Evolutionary conservation across 2,797 vertebrate species (phyloP).

Genomic region (Rhodeus uyekii): DNA sequence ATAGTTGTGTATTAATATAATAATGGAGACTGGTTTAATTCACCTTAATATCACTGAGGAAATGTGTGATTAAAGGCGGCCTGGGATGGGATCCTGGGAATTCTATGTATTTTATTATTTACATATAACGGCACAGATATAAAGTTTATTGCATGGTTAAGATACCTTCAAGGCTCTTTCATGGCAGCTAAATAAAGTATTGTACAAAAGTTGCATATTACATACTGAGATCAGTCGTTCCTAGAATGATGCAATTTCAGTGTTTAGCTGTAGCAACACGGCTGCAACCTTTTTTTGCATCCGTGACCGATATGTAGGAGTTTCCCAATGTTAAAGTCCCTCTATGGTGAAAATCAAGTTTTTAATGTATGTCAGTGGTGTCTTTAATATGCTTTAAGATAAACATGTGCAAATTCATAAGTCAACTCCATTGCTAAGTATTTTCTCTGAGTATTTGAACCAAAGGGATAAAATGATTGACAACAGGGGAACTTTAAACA

Average conservation of each 20-base stretch:
- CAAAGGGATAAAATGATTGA: too few relatives aligned
- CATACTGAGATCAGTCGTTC: not conserved
- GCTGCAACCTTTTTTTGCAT: not conserved
- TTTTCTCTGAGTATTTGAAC: too few relatives aligned
- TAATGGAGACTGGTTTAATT: not conserved
- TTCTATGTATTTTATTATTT: not conserved
- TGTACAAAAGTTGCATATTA: not conserved
- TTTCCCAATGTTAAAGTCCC: too few relatives aligned
- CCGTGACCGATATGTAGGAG: not conserved
- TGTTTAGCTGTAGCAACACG: not conserved
- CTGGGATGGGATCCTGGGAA: not conserved
- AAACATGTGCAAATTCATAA: too few relatives aligned
- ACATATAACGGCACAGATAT: not conserved
- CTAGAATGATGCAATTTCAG: not conserved
- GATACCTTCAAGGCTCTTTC: not conserved
- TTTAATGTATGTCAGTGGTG: too few relatives aligned
- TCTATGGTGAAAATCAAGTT: too few relatives aligned
- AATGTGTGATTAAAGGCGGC: not conserved
- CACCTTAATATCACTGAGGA: not conserved
- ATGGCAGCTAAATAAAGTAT: not conserved
- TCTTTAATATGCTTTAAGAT: too few relatives aligned
- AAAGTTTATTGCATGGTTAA: not conserved
- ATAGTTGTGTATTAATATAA: not conserved
- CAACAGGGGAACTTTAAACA: not conserved
- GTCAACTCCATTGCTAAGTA: too few relatives aligned